Conservation (phyloP, 2,113 vertebrate genomes). For the Meleagris gallopavo region DNA sequence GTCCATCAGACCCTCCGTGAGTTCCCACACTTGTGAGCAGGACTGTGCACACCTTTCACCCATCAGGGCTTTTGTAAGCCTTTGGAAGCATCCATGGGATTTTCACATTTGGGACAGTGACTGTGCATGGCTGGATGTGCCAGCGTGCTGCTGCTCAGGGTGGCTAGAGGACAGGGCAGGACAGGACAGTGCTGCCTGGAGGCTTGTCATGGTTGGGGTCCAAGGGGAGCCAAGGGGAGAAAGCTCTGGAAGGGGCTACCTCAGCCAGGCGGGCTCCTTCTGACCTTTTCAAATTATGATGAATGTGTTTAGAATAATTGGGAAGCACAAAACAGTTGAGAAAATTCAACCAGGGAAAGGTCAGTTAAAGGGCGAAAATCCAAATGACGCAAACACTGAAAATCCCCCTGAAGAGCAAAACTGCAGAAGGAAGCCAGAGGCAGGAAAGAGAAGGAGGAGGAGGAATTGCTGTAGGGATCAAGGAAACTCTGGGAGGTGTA, state of each 20-base stretch:
- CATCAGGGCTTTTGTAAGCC: accelerated
- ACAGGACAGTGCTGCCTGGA: background rate
- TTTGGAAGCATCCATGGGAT: background rate
- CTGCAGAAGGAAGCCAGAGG: background rate
- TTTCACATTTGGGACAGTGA: background rate
- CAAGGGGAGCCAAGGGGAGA: background rate
- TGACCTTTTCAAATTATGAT: slow-evolving; percentile 72
- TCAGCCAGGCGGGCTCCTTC: slow-evolving; percentile 16
- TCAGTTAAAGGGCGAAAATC: slow-evolving; percentile 74
- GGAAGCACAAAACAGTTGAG: slow-evolving; percentile 58
- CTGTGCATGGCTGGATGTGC: background rate
- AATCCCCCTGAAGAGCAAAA: slow-evolving; percentile 58
- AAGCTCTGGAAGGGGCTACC: slow-evolving; percentile 51
- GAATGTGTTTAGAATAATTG: slow-evolving; percentile 71
- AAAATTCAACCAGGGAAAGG: slow-evolving; percentile 61
- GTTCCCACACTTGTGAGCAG: background rate
- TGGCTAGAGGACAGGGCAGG: background rate
- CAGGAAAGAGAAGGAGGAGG: background rate
- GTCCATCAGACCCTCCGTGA: accelerated
- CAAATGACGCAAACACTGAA: slow-evolving; percentile 62
- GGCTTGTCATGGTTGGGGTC: no score
- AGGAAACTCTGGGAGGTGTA: background rate
- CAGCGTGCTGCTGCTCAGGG: no score
- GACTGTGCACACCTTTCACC: accelerated
- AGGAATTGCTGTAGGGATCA: background rate